Evolutionary conservation across 2,888 invertebrate genomes (phyloP).

Genomic region (Cheilosia scutellata): DNA sequence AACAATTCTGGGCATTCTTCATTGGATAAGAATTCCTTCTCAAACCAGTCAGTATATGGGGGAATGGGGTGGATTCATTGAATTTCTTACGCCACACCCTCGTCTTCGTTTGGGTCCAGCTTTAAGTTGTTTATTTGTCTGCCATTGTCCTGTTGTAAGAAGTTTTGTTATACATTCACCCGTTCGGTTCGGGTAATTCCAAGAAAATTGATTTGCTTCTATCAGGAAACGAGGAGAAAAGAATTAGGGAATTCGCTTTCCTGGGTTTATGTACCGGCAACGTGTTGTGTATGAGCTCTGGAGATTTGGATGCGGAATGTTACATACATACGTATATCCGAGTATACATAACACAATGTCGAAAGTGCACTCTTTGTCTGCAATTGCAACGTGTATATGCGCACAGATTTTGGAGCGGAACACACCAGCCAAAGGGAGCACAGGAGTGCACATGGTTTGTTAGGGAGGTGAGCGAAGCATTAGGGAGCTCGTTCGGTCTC

Average conservation of each 20-base stretch:
- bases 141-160: slow-evolving; percentile 57
- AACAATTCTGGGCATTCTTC: slow-evolving; percentile 15
- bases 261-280: background rate
- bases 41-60: no score
- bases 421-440: background rate
- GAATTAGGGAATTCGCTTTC: slow-evolving; percentile 66
- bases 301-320: slow-evolving; percentile 21
- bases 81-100: slow-evolving; percentile 5
- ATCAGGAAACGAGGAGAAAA: slow-evolving; percentile 76
- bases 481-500: slow-evolving; percentile 16
- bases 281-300: slow-evolving; percentile 7
- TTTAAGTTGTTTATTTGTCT: slow-evolving; percentile 42
- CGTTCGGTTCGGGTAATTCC: slow-evolving; percentile 79
- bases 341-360: background rate
- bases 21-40: slow-evolving; percentile 8
- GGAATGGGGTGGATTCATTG: slow-evolving; percentile 39
- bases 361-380: slow-evolving; percentile 38
- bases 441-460: slow-evolving; percentile 31
- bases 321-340: background rate
- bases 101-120: slow-evolving; percentile 13
- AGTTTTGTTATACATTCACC: slow-evolving; percentile 40
- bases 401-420: slow-evolving; percentile 23
- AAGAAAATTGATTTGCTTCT: slow-evolving; percentile 82
- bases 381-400: slow-evolving; percentile 37
- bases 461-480: slow-evolving; percentile 45